Percentiles rank a stretch among this genome's conserved stretches.
These are phyloP conservation scores for Lepidurus packardi DNA, from an alignment of 1,140 invertebrate species.

Conservation along the genomic window DNA sequence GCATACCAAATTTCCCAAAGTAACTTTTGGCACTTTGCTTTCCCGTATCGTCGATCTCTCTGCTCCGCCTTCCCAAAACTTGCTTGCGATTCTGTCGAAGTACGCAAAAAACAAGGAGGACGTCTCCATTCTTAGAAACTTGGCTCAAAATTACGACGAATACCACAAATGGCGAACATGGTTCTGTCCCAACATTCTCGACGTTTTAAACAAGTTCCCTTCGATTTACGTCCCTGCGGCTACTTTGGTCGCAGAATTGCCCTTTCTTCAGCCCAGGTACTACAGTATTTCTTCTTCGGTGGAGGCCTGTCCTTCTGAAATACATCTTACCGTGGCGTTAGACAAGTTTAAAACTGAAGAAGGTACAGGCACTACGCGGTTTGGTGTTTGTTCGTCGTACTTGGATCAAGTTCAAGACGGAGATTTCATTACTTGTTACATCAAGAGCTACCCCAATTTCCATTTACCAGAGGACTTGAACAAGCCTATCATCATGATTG, in stretches of 20 bases:
- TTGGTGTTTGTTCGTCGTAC: constrained; percentile 91
- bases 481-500: constrained; percentile 86
- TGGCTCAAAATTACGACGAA: constrained; percentile 12
- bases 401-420: constrained; percentile 64
- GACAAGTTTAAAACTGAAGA: constrained; percentile 78
- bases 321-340: constrained; percentile 89
- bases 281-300: constrained; percentile 92
- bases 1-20: constrained; percentile 12
- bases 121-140: neutral
- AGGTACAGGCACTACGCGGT: constrained; percentile 71
- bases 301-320: constrained; percentile 62
- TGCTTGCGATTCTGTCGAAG: neutral
- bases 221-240: constrained; percentile 75
- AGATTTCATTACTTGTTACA: constrained; percentile 71
- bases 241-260: constrained; percentile 73
- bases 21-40: constrained; percentile 17
- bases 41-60: constrained; percentile 29
- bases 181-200: constrained; percentile 74
- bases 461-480: constrained; percentile 75
- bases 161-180: constrained; percentile 75
- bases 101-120: neutral
- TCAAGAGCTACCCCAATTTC: constrained; percentile 79
- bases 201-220: constrained; percentile 84
- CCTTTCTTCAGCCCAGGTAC: constrained; percentile 80
- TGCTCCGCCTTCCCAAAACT: constrained; percentile 20